Evolutionary conservation across 2,888 invertebrate species (phyloP).

Genomic region (Eucera pruinosa): DNA sequence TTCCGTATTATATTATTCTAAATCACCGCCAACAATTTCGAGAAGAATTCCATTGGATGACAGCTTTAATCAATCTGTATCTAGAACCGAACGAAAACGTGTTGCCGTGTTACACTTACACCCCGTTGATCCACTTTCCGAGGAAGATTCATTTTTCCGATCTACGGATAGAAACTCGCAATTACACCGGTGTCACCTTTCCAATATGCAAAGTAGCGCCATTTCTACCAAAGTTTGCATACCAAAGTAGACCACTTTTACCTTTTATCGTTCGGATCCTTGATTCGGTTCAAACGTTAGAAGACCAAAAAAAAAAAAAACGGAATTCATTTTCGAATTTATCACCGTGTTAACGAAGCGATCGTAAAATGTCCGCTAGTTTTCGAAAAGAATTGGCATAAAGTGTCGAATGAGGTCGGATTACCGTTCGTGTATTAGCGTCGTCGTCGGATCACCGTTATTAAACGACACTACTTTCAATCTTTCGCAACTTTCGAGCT

Average conservation of each 20-base stretch:
- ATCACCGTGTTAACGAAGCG: not conserved
- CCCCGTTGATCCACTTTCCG: constrained; percentile 32
- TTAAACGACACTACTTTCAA: constrained; percentile 22
- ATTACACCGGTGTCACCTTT: constrained; percentile 29
- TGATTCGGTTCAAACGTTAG: too few relatives aligned
- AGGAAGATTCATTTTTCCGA: constrained; percentile 11
- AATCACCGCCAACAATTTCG: not conserved
- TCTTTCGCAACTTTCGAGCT: constrained; percentile 38
- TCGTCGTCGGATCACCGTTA: constrained; percentile 16
- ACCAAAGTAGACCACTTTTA: too few relatives aligned
- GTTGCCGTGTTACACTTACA: constrained; percentile 15
- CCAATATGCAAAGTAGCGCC: constrained; percentile 34
- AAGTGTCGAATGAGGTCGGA: constrained; percentile 25
- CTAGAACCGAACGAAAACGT: constrained; percentile 10
- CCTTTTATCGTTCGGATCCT: too few relatives aligned
- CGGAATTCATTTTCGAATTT: not conserved
- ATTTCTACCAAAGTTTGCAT: too few relatives aligned
- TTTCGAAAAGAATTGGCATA: not conserved
- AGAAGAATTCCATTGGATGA: not conserved
- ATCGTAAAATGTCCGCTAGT: not conserved
- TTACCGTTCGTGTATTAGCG: not conserved
- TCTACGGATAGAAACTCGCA: constrained; percentile 19
- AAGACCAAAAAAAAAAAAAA: too few relatives aligned
- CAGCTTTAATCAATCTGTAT: not conserved
- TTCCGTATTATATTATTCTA: too few relatives aligned